Conservation (phyloP, 2,113 vertebrate species). For the Progne subis region DNA sequence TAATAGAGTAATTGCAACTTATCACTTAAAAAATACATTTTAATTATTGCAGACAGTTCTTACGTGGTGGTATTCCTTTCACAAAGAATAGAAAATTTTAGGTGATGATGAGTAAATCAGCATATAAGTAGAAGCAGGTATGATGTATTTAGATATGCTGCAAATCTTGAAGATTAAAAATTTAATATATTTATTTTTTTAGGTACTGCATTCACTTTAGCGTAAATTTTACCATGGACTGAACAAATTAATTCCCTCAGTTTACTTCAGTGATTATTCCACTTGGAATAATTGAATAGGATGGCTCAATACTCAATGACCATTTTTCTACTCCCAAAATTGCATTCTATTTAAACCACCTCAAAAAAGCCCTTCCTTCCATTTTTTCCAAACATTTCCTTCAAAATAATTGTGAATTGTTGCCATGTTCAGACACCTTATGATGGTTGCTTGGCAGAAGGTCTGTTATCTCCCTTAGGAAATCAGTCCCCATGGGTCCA, state of each 20-base stretch:
- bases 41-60: neutral
- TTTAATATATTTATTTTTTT: neutral
- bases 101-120: neutral
- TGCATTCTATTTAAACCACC: neutral
- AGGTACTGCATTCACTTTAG: neutral
- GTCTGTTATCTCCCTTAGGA: neutral
- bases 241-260: neutral
- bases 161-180: neutral
- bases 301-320: neutral
- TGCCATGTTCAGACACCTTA: neutral
- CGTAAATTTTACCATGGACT: neutral
- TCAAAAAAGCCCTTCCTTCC: neutral
- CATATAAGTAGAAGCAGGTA: neutral
- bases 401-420: neutral
- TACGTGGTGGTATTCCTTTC: neutral
- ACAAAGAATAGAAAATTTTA: neutral
- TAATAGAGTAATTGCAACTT: neutral
- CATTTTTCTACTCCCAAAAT: neutral
- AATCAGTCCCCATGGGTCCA: neutral
- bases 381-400: neutral
- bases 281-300: neutral
- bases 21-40: rapidly evolving
- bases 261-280: neutral
- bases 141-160: neutral
- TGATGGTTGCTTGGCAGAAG: neutral